phyloP scores from a whole-genome alignment of 1,140 invertebrate species.

The Potamilus streckersoni region DNA sequence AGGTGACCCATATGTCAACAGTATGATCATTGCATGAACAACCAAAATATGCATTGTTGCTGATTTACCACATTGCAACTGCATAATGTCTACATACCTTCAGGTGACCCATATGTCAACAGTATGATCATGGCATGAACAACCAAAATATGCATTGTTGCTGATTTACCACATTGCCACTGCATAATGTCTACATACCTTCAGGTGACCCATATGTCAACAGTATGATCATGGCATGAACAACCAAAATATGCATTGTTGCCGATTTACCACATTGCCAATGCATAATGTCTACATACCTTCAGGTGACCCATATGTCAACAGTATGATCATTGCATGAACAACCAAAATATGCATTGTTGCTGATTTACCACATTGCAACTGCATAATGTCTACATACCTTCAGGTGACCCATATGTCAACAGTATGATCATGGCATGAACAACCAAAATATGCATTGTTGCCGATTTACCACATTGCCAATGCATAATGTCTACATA shows the following conservation, averaged over 20 bases:
- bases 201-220: constrained; percentile 76
- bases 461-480: constrained; percentile 49
- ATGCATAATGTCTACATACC: no score
- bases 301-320: constrained; percentile 75
- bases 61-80: constrained; percentile 56
- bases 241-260: constrained; percentile 69
- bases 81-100: constrained; percentile 53
- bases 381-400: no score
- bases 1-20: constrained; percentile 78
- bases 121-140: constrained; percentile 96
- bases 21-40: constrained; percentile 94
- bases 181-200: constrained; percentile 52
- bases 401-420: constrained; percentile 73
- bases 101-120: constrained; percentile 76
- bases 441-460: constrained; percentile 72
- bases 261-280: constrained; percentile 54
- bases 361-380: constrained; percentile 51
- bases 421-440: constrained; percentile 95
- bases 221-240: constrained; percentile 95
- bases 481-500: no score
- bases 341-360: constrained; percentile 72
- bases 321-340: constrained; percentile 93
- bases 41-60: constrained; percentile 65
- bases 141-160: constrained; percentile 65
- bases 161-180: constrained; percentile 55